Evolutionary conservation across 2,888 invertebrate genomes (phyloP), one percentile per base, ranked within the genome.

Genomic region (Papilio elwesi): DNA sequence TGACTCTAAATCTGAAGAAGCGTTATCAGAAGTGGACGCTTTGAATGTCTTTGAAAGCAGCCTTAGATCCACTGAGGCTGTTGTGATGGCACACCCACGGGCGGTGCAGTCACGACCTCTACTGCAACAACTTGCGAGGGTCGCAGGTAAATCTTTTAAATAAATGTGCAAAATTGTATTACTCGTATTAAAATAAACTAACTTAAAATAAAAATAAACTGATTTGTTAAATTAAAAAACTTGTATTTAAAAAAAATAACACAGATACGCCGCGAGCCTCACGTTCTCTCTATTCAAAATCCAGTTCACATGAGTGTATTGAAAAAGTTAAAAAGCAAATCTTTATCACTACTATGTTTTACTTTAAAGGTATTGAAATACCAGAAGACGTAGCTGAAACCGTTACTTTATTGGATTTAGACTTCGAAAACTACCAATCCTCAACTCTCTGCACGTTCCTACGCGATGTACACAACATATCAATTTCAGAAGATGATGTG

Each of bases 381-480:
- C 48, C 78, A 5, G 74, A 76, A 26, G 74, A 75, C 12, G 52
- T 63, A 2, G 13, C 11, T 1, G 73, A 74, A 15, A 71, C 59
- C 6, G 36, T 59, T 11, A 79, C 78, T 15, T 67, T 83, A 43
- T 68, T 71, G 43, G 81, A 82, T 7, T 53, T 82, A 38, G 77
- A 78, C n/a, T 51, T 80, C 1, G 74, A 75, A 11, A 13, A 57
- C 4, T 69, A 75, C 3, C 80, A 78, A 59, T 70, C 71, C 1
- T 69, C 76, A 51, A 66, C 69, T 11, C 48, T 83, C 4, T 64
- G 67, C 63, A 72, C 75, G 3, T 80, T 73, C 62, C 59, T 83
- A 43, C 74, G 76, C 0, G 74, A 80, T 51, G 55, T 51, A 4
- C 72, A 78, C 49, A 76, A 78, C 47, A 57, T 80, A 26, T 71